Base-by-base conservation (phyloP, 2,888 invertebrate genomes). In the Holacanthella duospinosa region DNA sequence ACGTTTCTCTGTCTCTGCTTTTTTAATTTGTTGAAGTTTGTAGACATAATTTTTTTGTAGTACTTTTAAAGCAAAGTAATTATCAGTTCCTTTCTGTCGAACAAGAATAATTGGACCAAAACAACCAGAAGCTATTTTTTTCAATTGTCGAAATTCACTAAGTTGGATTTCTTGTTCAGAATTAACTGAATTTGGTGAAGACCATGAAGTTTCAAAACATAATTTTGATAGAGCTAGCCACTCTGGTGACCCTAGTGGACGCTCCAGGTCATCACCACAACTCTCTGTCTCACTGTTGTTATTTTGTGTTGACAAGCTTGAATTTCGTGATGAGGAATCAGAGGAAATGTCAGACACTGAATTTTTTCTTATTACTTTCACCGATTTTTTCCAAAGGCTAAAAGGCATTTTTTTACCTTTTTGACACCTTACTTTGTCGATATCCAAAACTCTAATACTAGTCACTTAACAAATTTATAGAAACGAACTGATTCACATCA, bases 1-100 rank as follows among this genome's bases (percentile, higher is more conserved):
- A n/a, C 48, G 48, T n/a, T 21, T 48, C 48, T 48, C 48, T n/a
- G 48, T n/a, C 48, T 48, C 48, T 21, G 48, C 48, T 21, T 48
- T 48, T 21, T 48, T 21, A 21, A 48, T 48, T 48, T 48, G 48
- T 4, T 21, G 19, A 4, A 4, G 21, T 21, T 48, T 48, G 48
- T 48, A 48, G 48, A 48, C 48, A 9, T 4, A 21, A 21, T 21
- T 4, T 21, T 48, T 48, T 21, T 48, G 19, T 9, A 48, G 12
- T 9, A 48, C 48, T 21, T 48, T 48, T 4, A 48, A 21, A 21
- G 48, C 48, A 48, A n/a, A 48, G 48, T 9, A 21, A 16, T 21
- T 48, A 4, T 21, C 48, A 21, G 48, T n/a, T 48, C n/a, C 48
- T 48, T 48, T 48, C 4, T 48, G 48, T 21, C 48, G 12, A 21